phyloP scores from a whole-genome alignment of 1,140 invertebrate genomes.

The Polypedilum vanderplanki region DNA sequence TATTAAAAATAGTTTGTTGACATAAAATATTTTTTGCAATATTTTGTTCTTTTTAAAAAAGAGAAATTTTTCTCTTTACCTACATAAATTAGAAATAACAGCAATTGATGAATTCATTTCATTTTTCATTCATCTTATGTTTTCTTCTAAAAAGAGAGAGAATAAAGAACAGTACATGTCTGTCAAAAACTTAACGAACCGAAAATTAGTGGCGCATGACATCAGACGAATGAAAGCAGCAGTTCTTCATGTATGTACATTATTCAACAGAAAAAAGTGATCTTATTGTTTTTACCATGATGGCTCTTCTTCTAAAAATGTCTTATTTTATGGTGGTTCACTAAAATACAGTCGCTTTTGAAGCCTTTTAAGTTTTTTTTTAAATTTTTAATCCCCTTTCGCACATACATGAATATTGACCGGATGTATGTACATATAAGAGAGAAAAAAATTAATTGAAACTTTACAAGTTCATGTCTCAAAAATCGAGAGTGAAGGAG shows the following conservation, averaged over 20 bases:
- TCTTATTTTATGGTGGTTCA: not conserved
- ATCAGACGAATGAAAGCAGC: constrained; percentile 15
- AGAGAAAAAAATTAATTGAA: not conserved
- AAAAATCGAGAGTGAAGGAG: not conserved
- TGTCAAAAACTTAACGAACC: constrained; percentile 26
- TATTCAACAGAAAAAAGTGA: constrained; percentile 1
- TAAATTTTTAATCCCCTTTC: not conserved
- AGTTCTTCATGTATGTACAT: not conserved
- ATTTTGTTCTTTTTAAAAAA: no score
- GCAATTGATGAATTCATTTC: no score
- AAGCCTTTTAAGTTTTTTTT: not conserved
- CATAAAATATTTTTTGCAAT: no score
- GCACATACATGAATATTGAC: constrained; percentile 11
- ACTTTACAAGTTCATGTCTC: constrained; percentile 12
- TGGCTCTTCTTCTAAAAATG: not conserved
- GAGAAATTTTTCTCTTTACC: no score
- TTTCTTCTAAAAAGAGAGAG: no score
- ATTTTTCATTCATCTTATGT: no score
- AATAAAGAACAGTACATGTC: no score
- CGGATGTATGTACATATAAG: not conserved
- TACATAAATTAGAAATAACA: no score
- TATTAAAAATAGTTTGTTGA: no score
- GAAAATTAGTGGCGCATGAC: constrained; percentile 22
- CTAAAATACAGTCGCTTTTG: not conserved
- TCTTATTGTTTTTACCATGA: not conserved